phyloP scores from a whole-genome alignment of 2,888 invertebrate species.

The Hirtodrosophila alboralis region DNA sequence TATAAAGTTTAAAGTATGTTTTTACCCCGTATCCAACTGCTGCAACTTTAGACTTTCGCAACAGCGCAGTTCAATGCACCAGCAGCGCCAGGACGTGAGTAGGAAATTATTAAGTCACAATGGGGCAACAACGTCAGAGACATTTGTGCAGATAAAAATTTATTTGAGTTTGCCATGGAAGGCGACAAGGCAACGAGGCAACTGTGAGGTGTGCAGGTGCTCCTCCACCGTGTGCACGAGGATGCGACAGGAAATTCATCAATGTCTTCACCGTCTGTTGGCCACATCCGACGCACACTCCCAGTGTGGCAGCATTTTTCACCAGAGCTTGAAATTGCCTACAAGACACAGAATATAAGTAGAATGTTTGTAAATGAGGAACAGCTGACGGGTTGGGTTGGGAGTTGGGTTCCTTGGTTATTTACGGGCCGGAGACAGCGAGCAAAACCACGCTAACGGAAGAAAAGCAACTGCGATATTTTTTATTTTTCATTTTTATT shows the following conservation, averaged over 20 bases:
- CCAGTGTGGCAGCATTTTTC: slow-evolving; percentile 61
- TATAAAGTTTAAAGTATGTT: slow-evolving; percentile 33
- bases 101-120: slow-evolving; percentile 79
- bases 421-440: slow-evolving; percentile 64
- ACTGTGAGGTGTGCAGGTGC: slow-evolving; percentile 6
- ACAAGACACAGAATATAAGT: slow-evolving; percentile 44
- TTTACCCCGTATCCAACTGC: neutral
- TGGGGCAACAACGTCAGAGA: slow-evolving; percentile 56
- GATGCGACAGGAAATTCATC: slow-evolving; percentile 78
- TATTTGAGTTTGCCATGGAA: slow-evolving; percentile 54
- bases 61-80: slow-evolving; percentile 69
- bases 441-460: slow-evolving; percentile 64
- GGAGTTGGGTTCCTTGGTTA: slow-evolving; percentile 60
- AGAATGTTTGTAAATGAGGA: slow-evolving; percentile 29
- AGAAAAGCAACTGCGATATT: slow-evolving; percentile 48
- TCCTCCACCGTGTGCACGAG: slow-evolving; percentile 40
- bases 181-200: slow-evolving; percentile 5
- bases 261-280: slow-evolving; percentile 75
- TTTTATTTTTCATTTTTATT: slow-evolving; percentile 22
- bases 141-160: slow-evolving; percentile 65
- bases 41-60: slow-evolving; percentile 9
- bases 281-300: slow-evolving; percentile 58
- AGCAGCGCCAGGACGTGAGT: slow-evolving; percentile 69
- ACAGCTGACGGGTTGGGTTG: slow-evolving; percentile 14
- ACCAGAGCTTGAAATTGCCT: slow-evolving; percentile 71